These are phyloP conservation scores for Sisyra nigra DNA, from an alignment of 2,888 invertebrate species.

Conservation along the genomic window DNA sequence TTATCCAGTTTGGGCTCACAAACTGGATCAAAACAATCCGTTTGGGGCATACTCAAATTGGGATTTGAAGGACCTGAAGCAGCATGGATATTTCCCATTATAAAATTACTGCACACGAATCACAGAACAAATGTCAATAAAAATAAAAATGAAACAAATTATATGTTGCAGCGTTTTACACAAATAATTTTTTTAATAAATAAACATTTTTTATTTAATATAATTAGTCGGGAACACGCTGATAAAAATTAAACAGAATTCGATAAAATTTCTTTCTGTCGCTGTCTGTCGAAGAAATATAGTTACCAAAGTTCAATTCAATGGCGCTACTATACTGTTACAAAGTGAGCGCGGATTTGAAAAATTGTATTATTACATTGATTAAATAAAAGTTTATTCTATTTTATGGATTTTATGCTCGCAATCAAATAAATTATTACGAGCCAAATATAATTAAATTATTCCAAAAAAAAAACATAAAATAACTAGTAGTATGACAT, in stretches of 20 bases:
- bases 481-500: too few relatives aligned
- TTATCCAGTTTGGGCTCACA: slow-evolving; percentile 45
- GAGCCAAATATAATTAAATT: too few relatives aligned
- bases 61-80: slow-evolving; percentile 23
- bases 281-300: background rate
- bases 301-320: too few relatives aligned
- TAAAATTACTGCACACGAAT: slow-evolving; percentile 4
- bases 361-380: too few relatives aligned
- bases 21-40: slow-evolving; percentile 8
- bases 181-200: background rate
- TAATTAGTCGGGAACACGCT: background rate
- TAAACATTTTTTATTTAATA: background rate
- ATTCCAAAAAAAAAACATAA: too few relatives aligned
- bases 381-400: too few relatives aligned
- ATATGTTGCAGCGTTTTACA: background rate
- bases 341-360: too few relatives aligned
- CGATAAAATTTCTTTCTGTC: slow-evolving; percentile 1
- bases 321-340: too few relatives aligned
- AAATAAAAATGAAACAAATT: background rate
- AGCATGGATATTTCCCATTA: slow-evolving; percentile 29
- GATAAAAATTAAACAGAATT: background rate
- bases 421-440: too few relatives aligned
- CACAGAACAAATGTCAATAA: background rate
- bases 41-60: slow-evolving; percentile 14
- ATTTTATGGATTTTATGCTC: too few relatives aligned